Percentiles rank a stretch among this genome's conserved stretches.
Evolutionary conservation across 2,888 invertebrate genomes (phyloP).

Genomic region (Allophyes oxyacanthae): DNA sequence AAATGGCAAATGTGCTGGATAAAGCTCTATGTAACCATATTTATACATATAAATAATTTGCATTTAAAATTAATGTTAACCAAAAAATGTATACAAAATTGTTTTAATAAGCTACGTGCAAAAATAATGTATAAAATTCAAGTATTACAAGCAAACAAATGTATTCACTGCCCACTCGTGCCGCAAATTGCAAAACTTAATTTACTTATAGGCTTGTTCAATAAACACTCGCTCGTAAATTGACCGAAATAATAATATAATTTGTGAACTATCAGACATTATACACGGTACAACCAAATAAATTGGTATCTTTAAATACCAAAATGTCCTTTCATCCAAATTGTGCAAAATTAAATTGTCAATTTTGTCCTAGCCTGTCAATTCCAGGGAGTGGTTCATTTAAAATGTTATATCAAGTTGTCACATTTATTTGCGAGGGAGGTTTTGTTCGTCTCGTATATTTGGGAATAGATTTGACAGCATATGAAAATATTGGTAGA

Average conservation of each 20-base stretch:
- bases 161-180: neutral
- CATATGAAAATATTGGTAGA: slow-evolving; percentile 3
- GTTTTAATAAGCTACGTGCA: neutral
- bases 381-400: slow-evolving; percentile 59
- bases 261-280: slow-evolving; percentile 5
- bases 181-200: slow-evolving; percentile 5
- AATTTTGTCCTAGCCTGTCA: slow-evolving; percentile 55
- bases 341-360: slow-evolving; percentile 56
- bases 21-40: too few relatives aligned
- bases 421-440: slow-evolving; percentile 55
- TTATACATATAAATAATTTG: too few relatives aligned
- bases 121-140: neutral
- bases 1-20: too few relatives aligned
- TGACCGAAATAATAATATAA: slow-evolving; percentile 9
- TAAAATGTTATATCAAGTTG: slow-evolving; percentile 61
- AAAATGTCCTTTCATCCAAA: slow-evolving; percentile 44
- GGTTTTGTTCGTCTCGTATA: slow-evolving; percentile 46
- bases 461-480: slow-evolving; percentile 5
- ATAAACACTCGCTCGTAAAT: slow-evolving; percentile 6
- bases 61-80: too few relatives aligned
- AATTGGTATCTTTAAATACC: slow-evolving; percentile 9
- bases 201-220: slow-evolving; percentile 9
- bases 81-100: neutral
- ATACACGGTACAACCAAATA: slow-evolving; percentile 13
- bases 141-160: slow-evolving; percentile 10